Percentiles rank a stretch among this genome's conserved stretches.
These are phyloP conservation scores for Cosmia pyralina DNA, from an alignment of 2,888 invertebrate genomes.

Conservation along the genomic window DNA sequence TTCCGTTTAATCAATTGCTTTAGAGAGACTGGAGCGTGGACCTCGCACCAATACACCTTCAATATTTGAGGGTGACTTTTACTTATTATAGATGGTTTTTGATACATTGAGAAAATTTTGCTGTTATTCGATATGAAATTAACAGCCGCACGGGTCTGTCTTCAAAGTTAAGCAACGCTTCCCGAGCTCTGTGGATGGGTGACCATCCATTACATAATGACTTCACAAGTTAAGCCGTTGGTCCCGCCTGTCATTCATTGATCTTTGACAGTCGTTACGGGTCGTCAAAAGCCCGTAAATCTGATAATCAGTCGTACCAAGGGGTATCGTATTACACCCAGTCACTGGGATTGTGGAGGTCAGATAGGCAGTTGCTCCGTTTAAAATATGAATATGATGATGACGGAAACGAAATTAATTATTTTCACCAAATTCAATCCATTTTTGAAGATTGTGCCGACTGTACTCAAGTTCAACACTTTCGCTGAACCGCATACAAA, in stretches of 20 bases:
- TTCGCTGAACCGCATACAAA: background rate
- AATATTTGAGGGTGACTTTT: background rate
- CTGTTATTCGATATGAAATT: too few species aligned
- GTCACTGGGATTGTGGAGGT: too few species aligned
- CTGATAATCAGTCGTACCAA: background rate
- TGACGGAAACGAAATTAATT: background rate
- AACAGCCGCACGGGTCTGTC: background rate
- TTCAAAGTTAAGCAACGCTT: background rate
- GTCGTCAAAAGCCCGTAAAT: background rate
- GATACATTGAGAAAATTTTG: background rate
- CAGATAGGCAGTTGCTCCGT: background rate
- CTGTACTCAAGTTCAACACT: background rate
- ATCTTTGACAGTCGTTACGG: background rate
- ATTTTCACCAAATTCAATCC: background rate
- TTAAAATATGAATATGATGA: background rate
- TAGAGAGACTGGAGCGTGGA: slow-evolving; percentile 18
- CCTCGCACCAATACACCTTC: background rate
- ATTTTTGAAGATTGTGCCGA: background rate
- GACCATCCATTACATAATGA: background rate
- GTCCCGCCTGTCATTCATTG: background rate
- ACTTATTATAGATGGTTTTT: background rate
- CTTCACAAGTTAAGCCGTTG: background rate
- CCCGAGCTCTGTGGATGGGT: background rate
- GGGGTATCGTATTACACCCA: too few species aligned
- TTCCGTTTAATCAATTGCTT: slow-evolving; percentile 40